Percentiles rank a stretch among this genome's conserved stretches.
phyloP scores from a whole-genome alignment of 2,113 vertebrate species.

The Zosterops lateralis region DNA sequence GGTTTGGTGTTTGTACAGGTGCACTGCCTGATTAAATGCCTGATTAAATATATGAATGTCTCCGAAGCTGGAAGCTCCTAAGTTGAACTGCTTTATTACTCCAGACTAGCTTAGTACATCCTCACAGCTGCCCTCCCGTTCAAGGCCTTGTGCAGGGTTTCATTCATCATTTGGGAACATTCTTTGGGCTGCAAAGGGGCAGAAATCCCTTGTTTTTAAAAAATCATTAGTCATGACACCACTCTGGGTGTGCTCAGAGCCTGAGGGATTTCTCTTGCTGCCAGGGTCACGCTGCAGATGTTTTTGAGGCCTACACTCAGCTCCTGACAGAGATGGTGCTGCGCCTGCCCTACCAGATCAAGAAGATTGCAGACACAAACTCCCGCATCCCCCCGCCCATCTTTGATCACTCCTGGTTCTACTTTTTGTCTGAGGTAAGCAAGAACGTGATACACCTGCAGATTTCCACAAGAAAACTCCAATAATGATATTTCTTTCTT shows the following conservation, averaged over 20 bases:
- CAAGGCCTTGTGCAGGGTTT: background rate
- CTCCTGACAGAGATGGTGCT: constrained; percentile 98
- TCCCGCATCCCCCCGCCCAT: constrained; percentile 92
- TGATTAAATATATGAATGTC: background rate
- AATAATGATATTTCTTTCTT: background rate
- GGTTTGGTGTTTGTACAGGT: background rate
- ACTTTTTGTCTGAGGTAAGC: constrained; percentile 92
- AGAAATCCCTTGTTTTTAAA: background rate
- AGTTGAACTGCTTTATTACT: background rate
- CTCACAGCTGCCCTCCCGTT: background rate
- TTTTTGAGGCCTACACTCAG: constrained; percentile 98
- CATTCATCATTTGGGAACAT: background rate
- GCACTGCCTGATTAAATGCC: background rate
- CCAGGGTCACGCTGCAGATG: constrained; percentile 95
- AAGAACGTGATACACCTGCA: fast-evolving
- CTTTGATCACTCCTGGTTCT: constrained; percentile 99
- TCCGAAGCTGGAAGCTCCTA: background rate
- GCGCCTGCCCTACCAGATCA: constrained; percentile 95
- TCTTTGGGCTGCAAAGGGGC: background rate
- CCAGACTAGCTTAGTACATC: background rate
- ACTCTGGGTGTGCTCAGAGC: background rate
- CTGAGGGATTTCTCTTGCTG: background rate
- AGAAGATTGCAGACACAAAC: constrained; percentile 96
- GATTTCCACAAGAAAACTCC: background rate
- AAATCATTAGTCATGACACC: background rate